A percentile compares a stretch with the other conserved stretches of the same genome.
Evolutionary conservation across 2,113 vertebrate species (phyloP).

Genomic region (Rattus norvegicus): GRCr8 NC_086021.1:96849501-96850000

Average conservation of each 20-base stretch:
- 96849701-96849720: background rate
- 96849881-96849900: background rate
- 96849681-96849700: background rate
- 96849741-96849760: background rate
- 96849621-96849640: background rate
- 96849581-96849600: background rate
- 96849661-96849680: background rate
- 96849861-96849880: background rate
- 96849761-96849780: background rate
- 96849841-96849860: background rate
- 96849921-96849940: background rate
- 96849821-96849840: background rate
- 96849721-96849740: background rate
- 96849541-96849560: background rate
- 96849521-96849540: background rate
- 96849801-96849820: background rate
- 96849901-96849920: background rate
- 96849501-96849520: background rate
- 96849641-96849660: background rate
- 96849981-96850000: background rate
- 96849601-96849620: background rate
- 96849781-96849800: background rate
- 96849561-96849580: background rate
- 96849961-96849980: background rate
- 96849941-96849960: background rate